Conservation (phyloP, 2,797 vertebrate species). For the Kryptolebias ocellatus region DNA sequence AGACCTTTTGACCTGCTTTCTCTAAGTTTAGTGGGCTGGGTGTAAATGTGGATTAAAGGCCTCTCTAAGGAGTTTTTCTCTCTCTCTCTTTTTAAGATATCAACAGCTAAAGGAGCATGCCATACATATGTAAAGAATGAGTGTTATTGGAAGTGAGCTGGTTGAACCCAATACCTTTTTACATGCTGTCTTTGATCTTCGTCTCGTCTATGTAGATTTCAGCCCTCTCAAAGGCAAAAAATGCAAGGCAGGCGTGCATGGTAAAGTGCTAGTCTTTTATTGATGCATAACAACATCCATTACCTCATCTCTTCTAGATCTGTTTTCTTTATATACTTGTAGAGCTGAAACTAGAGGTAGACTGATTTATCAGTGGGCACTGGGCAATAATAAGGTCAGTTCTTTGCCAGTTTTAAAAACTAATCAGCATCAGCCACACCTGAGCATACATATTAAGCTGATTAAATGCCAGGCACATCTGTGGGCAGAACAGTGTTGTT, state of each 20-base stretch:
- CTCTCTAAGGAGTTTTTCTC: conserved; percentile 42
- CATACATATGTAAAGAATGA: conserved; percentile 41
- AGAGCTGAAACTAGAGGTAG: conserved; percentile 32
- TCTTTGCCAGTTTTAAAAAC: too few relatives aligned
- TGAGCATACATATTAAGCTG: too few relatives aligned
- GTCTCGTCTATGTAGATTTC: conserved; percentile 44
- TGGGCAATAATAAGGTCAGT: too few relatives aligned
- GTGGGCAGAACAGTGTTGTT: too few relatives aligned
- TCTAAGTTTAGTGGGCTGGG: conserved; percentile 50
- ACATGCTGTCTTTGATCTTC: conserved; percentile 52
- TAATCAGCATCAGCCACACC: too few relatives aligned
- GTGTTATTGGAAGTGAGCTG: conserved; percentile 36
- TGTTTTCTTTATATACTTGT: conserved; percentile 19
- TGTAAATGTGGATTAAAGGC: conserved; percentile 61
- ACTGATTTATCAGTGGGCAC: too few relatives aligned
- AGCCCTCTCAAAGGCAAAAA: conserved; percentile 39
- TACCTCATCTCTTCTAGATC: conserved; percentile 34
- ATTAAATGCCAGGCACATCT: too few relatives aligned
- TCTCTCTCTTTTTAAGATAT: conserved; percentile 35
- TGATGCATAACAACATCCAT: conserved; percentile 43
- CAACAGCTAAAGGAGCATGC: conserved; percentile 28
- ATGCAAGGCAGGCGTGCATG: conserved; percentile 40
- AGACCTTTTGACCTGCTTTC: conserved; percentile 65
- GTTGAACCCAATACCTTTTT: conserved; percentile 43
- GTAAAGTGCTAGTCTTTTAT: conserved; percentile 35